Evolutionary conservation across 2,888 invertebrate genomes (phyloP), one percentile per base, ranked within the genome.

Genomic region (Spodoptera picta): DNA sequence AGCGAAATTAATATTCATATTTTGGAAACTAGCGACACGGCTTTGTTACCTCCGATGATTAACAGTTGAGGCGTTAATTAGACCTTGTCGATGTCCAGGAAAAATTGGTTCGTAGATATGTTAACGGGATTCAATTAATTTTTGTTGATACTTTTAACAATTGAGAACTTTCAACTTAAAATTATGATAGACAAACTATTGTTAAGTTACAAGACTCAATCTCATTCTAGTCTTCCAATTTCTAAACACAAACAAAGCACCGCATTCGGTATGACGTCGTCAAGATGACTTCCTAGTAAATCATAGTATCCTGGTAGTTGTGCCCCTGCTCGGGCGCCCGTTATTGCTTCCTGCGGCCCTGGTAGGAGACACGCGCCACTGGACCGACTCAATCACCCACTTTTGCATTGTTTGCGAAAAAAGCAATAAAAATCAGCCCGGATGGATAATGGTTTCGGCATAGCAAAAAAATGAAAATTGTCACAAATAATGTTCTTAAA

Each of bases 261-360:
- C 74, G 63, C 75, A 74, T 80, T 79, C 77, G 73, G 75, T 76
- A 79, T 78, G 83, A 82, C 84, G 78, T 86, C 77, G 79, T 76
- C 81, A 84, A 78, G 85, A 92, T 65, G 58, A 80, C 56, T 66
- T 71, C 69, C 69, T 76, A 57, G 54, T 80, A 92, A 92, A 92
- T 94, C 94, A 93, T 92, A 90, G 89, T 90, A 86, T 87, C 93
- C 91, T 90, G 88, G 87, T 88, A 87, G 83, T 77, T 67, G 60
- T 84, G 82, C 83, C 82, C 86, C 83, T 84, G 60, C 36, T 65
- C 58, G 88, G 87, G 86, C 83, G 75, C 80, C 87, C 89, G 90
- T 94, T 95, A 95, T 94, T 94, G 90, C 93, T 95, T 95, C 95
- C 95, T 94, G 94, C 85, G 84, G 84, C 85, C 86, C 90, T 88